A percentile compares a stretch with the other conserved stretches of the same genome.
phyloP scores from a whole-genome alignment of 1,140 invertebrate species.

The Agrilus planipennis region DNA sequence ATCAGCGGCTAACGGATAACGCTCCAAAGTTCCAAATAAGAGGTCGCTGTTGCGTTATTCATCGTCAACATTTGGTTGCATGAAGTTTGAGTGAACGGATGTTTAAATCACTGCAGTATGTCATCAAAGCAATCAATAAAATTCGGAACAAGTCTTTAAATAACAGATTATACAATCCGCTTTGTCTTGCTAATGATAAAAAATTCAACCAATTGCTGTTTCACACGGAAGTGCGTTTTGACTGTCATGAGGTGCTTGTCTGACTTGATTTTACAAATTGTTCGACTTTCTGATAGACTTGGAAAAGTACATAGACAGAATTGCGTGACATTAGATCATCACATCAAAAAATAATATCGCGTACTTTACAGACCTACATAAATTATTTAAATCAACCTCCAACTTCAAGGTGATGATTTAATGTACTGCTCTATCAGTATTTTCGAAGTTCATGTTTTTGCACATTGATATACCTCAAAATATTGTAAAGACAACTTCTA shows the following conservation, averaged over 20 bases:
- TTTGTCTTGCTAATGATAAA: slow-evolving; percentile 25
- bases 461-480: no score
- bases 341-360: slow-evolving; percentile 30
- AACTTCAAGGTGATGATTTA: slow-evolving; percentile 32
- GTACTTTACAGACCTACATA: slow-evolving; percentile 27
- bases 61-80: no score
- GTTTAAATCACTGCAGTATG: no score
- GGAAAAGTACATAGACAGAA: slow-evolving; percentile 21
- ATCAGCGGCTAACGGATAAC: no score
- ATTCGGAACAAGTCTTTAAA: no score
- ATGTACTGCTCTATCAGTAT: no score
- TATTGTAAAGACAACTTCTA: no score
- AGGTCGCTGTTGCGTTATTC: no score
- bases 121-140: no score
- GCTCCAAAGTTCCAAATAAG: no score
- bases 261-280: slow-evolving; percentile 28
- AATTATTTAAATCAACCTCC: slow-evolving; percentile 22
- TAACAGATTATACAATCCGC: not conserved
- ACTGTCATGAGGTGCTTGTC: slow-evolving; percentile 30
- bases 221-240: slow-evolving; percentile 32
- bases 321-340: slow-evolving; percentile 18
- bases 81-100: no score
- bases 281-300: slow-evolving; percentile 28
- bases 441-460: no score
- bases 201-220: slow-evolving; percentile 26